These are phyloP conservation scores for Spodoptera litura DNA, from an alignment of 1,140 invertebrate species.

Conservation along the genomic window DNA sequence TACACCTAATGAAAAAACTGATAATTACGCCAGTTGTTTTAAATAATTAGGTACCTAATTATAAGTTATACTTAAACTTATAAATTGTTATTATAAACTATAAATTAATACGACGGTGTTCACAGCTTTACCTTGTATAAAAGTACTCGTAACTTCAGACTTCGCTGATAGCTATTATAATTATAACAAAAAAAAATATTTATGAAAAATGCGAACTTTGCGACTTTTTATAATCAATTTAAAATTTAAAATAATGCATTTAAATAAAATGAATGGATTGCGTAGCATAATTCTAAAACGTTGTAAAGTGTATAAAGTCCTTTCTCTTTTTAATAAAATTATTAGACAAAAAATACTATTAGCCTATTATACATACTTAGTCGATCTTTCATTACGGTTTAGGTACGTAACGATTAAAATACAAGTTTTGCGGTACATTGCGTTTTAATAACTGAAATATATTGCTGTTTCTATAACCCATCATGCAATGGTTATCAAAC, in stretches of 20 bases:
- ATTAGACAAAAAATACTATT: constrained; percentile 25
- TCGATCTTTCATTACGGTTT: constrained; percentile 17
- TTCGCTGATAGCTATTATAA: constrained; percentile 17
- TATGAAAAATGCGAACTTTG: constrained; percentile 23
- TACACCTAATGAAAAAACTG: too few relatives aligned
- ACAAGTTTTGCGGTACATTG: neutral
- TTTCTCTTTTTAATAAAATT: constrained; percentile 35
- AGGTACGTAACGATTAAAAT: neutral
- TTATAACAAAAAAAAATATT: neutral
- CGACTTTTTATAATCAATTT: constrained; percentile 42
- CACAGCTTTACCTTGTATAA: neutral
- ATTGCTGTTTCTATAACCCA: neutral
- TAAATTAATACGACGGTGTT: constrained; percentile 5
- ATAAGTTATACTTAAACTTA: neutral
- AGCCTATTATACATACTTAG: constrained; percentile 9
- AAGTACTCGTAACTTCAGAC: neutral
- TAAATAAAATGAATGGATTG: constrained; percentile 61
- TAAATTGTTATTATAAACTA: too few relatives aligned
- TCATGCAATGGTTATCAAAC: neutral
- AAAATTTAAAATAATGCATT: constrained; percentile 56
- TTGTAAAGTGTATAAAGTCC: constrained; percentile 80
- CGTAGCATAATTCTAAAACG: constrained; percentile 83
- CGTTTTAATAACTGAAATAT: neutral
- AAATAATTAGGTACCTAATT: too few relatives aligned
- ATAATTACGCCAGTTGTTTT: too few relatives aligned